Evolutionary conservation across 2,113 vertebrate genomes (phyloP), one percentile per base, ranked within the genome.

Genomic region (Petaurus breviceps): DNA sequence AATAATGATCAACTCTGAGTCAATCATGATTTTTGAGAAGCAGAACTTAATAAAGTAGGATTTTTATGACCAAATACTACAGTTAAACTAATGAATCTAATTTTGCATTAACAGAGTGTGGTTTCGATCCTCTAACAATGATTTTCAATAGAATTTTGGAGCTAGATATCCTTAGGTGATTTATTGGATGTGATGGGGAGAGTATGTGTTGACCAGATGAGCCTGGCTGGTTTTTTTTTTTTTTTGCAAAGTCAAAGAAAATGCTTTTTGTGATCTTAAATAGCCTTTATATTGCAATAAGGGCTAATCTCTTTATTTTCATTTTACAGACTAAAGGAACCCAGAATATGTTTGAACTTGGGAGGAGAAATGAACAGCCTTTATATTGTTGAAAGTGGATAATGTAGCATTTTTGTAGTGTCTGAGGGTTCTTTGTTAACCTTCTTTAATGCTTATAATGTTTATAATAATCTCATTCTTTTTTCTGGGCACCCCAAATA

Each of bases 391-490:
- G 61, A 77, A 77, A 77, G 37, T n/a, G 37, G 61, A 77, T 84
- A 22, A 84, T 8, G 12, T 16, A n/a, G 23, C n/a, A 84, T 84
- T 84, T 43, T 84, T 43, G 16, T 84, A 43, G 68, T 84, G n/a
- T 84, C n/a, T 84, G 68, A 84, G 68, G 37, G n/a, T 19, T 43
- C 68, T 43, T 84, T 84, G 68, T 84, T 43, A 84, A 84, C n/a
- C 19, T 61, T 89, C 54, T n/a, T 90, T 93, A 93, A 93, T 92
- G 61, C 68, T 77, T 77, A 77, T n/a, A 92, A 51, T 94, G 46
- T 94, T 95, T 94, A 55, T 16, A 90, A 51, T 55, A 92, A 55
- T 49, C 31, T 14, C 51, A 49, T 11, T 89, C 92, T 84, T 57
- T 51, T 90, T 95, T 24, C 49, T 52, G 26, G 90, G 47, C 8